Evolutionary conservation across 2,797 vertebrate species (phyloP).

Genomic region (Falco rusticolus): DNA sequence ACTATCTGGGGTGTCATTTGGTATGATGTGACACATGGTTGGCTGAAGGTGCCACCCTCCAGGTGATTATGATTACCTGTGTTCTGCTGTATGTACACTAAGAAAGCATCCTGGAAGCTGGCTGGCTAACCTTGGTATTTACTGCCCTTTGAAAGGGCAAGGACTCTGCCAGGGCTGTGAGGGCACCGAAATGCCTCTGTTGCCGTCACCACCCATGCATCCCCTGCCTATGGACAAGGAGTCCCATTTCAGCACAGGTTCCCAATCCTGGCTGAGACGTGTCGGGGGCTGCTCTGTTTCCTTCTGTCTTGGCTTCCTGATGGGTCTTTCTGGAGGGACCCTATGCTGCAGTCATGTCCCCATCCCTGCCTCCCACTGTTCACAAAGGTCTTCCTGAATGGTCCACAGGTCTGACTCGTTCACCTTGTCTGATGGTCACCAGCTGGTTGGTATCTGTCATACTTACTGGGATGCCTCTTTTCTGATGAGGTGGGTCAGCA

Average conservation of each 20-base stretch:
- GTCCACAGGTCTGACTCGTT: not conserved
- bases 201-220: not conserved
- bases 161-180: not conserved
- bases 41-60: not conserved
- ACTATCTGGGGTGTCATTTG: not conserved
- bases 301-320: not conserved
- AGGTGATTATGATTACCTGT: not conserved
- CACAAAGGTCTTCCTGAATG: not conserved
- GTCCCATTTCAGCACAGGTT: not conserved
- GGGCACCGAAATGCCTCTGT: not conserved
- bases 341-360: not conserved
- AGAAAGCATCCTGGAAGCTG: not conserved
- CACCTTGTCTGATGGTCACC: accelerated
- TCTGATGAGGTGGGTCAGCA: not conserved
- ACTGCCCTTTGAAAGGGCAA: not conserved
- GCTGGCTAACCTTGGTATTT: not conserved
- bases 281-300: not conserved
- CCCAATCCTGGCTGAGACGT: not conserved
- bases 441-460: not conserved
- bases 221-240: not conserved
- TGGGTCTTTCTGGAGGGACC: not conserved
- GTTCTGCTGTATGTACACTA: not conserved
- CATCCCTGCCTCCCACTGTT: not conserved
- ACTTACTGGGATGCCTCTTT: accelerated
- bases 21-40: not conserved